Evolutionary conservation across 2,888 invertebrate genomes (phyloP), one percentile per base, ranked within the genome.

Genomic region (Drosophila acutilabella): DNA sequence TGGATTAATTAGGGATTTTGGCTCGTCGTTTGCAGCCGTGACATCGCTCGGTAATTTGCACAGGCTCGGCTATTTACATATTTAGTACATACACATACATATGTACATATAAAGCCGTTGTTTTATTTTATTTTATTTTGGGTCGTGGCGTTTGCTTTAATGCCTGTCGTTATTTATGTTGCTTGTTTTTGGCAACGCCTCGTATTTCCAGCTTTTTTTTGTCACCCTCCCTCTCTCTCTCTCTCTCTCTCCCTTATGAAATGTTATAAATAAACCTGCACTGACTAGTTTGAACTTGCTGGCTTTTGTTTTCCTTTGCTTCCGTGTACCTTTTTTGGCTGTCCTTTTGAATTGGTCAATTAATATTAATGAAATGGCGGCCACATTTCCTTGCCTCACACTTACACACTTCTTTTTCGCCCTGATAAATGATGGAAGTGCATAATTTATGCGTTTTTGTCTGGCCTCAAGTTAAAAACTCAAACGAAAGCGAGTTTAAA

Each of bases 281-380:
- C 44, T 60, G 10, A 11, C 36, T 69, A 78, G 66, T 64, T 68
- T 56, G 53, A 58, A 54, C 47, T 45, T 67, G 45, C 51, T 41
- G 41, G 64, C 56, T 56, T 59, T 59, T 68, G 64, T 79, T 76
- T 72, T 62, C 30, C 30, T 30, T 52, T 61, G 48, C 57, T 62
- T 33, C 36, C 56, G 20, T 64, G 57, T 56, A 13, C 42, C 47
- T 50, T 68, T 66, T 38, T 54, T 65, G 53, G 56, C 72, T 53
- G 80, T 78, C 68, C 72, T 51, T 78, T 78, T 89, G 70, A 77
- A 78, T 82, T 80, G 88, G 65, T 80, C 86, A 87, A 86, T 87
- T 89, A 87, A 87, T 89, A 87, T 89, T 87, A 88, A 87, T 87
- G 86, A 88, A 86, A 78, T 64, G 71, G 42, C 64, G 44, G 64